These are phyloP conservation scores for Anguilla marmorata DNA, from an alignment of 2,797 vertebrate species.

Conservation along the genomic window DNA sequence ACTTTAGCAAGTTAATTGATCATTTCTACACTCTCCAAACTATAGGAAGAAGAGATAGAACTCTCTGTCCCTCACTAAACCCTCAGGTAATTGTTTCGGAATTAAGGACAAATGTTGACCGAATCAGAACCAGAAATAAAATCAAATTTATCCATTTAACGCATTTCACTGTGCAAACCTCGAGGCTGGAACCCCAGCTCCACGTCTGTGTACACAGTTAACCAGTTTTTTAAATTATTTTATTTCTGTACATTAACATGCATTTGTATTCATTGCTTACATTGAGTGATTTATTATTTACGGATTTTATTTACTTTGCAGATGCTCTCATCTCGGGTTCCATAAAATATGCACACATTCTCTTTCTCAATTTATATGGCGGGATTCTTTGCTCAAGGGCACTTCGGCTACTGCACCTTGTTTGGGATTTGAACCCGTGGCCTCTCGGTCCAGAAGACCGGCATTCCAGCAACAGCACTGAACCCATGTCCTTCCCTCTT, in stretches of 20 bases:
- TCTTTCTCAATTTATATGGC: not conserved
- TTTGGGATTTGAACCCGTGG: not conserved
- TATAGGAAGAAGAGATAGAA: not conserved
- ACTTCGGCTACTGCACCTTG: not conserved
- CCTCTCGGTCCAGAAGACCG: not conserved
- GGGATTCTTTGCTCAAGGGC: not conserved
- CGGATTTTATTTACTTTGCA: not conserved
- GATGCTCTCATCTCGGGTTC: not conserved
- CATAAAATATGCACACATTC: not conserved
- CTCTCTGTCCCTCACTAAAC: not conserved
- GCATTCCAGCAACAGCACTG: not conserved
- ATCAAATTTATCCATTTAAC: not conserved
- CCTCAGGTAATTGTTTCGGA: not conserved
- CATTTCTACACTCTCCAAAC: not conserved
- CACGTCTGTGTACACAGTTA: not conserved
- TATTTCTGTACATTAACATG: not conserved
- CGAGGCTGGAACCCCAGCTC: not conserved
- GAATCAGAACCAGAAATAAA: not conserved
- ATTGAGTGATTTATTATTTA: not conserved
- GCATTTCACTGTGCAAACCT: not conserved
- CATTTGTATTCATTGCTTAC: not conserved
- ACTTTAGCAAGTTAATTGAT: not conserved
- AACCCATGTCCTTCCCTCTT: not conserved
- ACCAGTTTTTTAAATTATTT: not conserved
- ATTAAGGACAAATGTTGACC: conserved; percentile 1